A percentile compares a stretch with the other conserved stretches of the same genome.
phyloP scores from a whole-genome alignment of 1,140 invertebrate genomes.

The Meteorus sp. region DNA sequence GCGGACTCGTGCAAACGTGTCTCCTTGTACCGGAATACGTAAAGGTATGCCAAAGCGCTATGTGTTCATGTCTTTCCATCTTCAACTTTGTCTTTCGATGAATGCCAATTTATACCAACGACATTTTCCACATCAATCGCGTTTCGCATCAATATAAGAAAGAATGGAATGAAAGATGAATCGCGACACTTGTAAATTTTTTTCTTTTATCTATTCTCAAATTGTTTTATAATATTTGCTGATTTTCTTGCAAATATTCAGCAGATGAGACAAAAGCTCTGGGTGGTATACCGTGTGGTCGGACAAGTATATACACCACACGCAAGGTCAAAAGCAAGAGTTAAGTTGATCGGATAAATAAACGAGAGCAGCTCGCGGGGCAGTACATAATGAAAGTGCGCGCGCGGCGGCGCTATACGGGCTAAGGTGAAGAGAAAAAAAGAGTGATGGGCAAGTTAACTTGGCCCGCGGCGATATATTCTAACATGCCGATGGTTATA shows the following conservation, averaged over 20 bases:
- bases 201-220: not conserved
- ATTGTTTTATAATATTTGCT: no score
- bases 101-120: constrained; percentile 16
- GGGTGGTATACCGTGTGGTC: no score
- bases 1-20: constrained; percentile 23
- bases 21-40: constrained; percentile 13
- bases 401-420: not conserved
- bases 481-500: constrained; percentile 12
- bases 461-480: constrained; percentile 16
- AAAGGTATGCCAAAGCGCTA: not conserved
- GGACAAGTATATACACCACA: not conserved
- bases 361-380: constrained; percentile 1
- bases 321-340: constrained; percentile 3
- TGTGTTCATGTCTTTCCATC: not conserved
- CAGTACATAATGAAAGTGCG: constrained; percentile 7
- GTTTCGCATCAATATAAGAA: not conserved
- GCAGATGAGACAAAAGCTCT: no score
- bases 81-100: not conserved
- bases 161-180: no score
- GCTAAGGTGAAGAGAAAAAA: constrained; percentile 2
- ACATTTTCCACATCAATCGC: not conserved
- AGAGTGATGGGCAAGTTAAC: not conserved
- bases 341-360: constrained; percentile 6
- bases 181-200: no score
- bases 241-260: no score